Evolutionary conservation across 2,888 invertebrate genomes (phyloP), one percentile per base, ranked within the genome.

Genomic region (Brachynemurus nebulosus): DNA sequence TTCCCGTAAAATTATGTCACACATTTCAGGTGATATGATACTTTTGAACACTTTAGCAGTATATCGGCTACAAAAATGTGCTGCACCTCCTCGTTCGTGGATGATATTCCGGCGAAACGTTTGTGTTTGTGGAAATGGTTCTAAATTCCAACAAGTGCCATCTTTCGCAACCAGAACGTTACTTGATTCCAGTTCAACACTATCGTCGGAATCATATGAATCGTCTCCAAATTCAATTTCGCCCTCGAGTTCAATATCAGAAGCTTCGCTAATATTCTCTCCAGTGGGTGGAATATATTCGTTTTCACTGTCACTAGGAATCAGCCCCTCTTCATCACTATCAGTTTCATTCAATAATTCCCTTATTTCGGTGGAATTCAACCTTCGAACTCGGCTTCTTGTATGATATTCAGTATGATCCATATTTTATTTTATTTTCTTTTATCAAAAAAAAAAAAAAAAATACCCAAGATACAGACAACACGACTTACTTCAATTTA

Each of bases 11-110:
- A 36, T 36, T 36, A 36, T 16, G 16, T 39, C 39, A 12, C 18
- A 18, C 39, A 39, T 39, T 39, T 39, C 39, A 19, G 5, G 3
- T 8, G 39, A 19, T 5, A 39, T 20, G n/a, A 39, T 39, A n/a
- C 16, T 39, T 39, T 39, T 39, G 39, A 39, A 39, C 11, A 19
- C 11, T 19, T 39, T 20, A 19, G 8, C 11, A 39, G 9, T 39
- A n/a, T 34, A 34, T 8, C 7, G 14, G 7, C 14, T 34, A 14
- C 34, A 11, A n/a, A 34, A 34, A 12, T 8, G 7, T 34, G 34
- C 34, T 8, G 34, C 34, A 5, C 34, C 34, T 5, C 34, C 34
- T n/a, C 34, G 34, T 34, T 34, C 11, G 14, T 12, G 34, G 14
- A 34, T 34, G 14, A 34, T n/a, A 34, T 34, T 34, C 14, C 34